Percentiles rank a stretch among this genome's conserved stretches.
phyloP scores from a whole-genome alignment of 92 coral and sea anemone genomes.

The Scolanthus callimorphus region DNA sequence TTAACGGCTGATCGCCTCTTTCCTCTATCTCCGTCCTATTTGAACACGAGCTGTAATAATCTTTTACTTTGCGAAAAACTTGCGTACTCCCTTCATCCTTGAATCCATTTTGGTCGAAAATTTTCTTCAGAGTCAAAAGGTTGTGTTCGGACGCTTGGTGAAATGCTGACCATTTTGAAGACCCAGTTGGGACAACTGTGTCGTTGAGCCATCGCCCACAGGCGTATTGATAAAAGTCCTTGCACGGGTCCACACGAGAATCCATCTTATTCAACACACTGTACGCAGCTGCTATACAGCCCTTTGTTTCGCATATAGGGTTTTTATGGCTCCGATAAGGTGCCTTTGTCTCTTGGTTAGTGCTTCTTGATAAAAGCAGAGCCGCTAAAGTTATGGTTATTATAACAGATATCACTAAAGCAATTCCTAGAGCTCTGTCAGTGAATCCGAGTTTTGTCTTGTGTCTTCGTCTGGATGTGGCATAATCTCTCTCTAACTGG shows the following conservation, averaged over 20 bases:
- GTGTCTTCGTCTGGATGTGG: slow-evolving; percentile 74
- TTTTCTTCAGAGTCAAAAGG: slow-evolving; percentile 60
- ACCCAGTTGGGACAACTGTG: slow-evolving; percentile 61
- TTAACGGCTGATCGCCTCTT: slow-evolving; percentile 62
- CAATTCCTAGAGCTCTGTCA: slow-evolving; percentile 62
- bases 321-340: slow-evolving; percentile 10
- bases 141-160: slow-evolving; percentile 79
- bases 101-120: slow-evolving; percentile 55
- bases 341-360: slow-evolving; percentile 9
- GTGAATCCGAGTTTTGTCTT: slow-evolving; percentile 66
- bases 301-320: slow-evolving; percentile 66
- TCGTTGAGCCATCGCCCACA: slow-evolving; percentile 85
- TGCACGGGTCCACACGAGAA: slow-evolving; percentile 69
- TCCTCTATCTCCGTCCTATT: slow-evolving; percentile 56
- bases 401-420: slow-evolving; percentile 58
- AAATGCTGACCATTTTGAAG: slow-evolving; percentile 81
- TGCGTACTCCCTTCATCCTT: slow-evolving; percentile 43
- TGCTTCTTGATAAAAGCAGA: slow-evolving; percentile 56
- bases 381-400: slow-evolving; percentile 59
- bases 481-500: slow-evolving; percentile 92
- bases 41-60: slow-evolving; percentile 75
- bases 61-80: slow-evolving; percentile 63
- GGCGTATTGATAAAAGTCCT: slow-evolving; percentile 84
- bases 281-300: slow-evolving; percentile 86
- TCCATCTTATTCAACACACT: slow-evolving; percentile 75